phyloP scores from a whole-genome alignment of 2,888 invertebrate genomes.

The Ceramica pisi region DNA sequence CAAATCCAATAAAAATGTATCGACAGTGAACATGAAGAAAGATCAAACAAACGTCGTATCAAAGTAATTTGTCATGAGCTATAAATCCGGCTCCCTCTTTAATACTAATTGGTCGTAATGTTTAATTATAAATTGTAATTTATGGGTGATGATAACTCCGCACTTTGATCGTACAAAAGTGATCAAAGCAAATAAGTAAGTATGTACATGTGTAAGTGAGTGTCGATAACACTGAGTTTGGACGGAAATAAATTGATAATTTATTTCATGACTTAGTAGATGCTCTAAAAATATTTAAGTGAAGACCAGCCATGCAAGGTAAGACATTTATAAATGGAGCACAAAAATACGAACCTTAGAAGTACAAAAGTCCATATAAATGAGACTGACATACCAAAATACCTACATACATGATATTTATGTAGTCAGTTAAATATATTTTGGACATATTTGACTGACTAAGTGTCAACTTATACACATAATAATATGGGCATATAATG shows the following conservation, averaged over 20 bases:
- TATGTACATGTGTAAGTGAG: slow-evolving; percentile 58
- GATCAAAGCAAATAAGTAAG: slow-evolving; percentile 68
- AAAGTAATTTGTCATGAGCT: slow-evolving; percentile 63
- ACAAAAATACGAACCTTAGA: neutral
- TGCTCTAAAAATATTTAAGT: slow-evolving; percentile 1
- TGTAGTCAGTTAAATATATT: too few species aligned
- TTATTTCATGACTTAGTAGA: slow-evolving; percentile 12
- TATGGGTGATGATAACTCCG: slow-evolving; percentile 80
- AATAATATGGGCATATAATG: too few species aligned
- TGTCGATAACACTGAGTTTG: slow-evolving; percentile 59
- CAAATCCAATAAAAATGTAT: slow-evolving; percentile 48
- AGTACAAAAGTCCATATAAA: neutral
- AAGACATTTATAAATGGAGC: neutral
- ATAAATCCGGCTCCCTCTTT: slow-evolving; percentile 70
- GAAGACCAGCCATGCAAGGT: slow-evolving; percentile 6
- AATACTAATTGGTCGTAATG: slow-evolving; percentile 77
- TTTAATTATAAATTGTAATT: slow-evolving; percentile 82
- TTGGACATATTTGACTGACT: too few species aligned
- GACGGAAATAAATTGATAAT: slow-evolving; percentile 33
- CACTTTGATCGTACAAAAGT: slow-evolving; percentile 76
- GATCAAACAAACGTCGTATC: slow-evolving; percentile 65
- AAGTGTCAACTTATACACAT: too few species aligned
- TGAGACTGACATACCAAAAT: neutral
- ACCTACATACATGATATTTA: neutral
- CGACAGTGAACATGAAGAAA: slow-evolving; percentile 47